Base-by-base conservation (phyloP, 2,888 invertebrate genomes). In the Rhimphoctona megacephalus region DNA sequence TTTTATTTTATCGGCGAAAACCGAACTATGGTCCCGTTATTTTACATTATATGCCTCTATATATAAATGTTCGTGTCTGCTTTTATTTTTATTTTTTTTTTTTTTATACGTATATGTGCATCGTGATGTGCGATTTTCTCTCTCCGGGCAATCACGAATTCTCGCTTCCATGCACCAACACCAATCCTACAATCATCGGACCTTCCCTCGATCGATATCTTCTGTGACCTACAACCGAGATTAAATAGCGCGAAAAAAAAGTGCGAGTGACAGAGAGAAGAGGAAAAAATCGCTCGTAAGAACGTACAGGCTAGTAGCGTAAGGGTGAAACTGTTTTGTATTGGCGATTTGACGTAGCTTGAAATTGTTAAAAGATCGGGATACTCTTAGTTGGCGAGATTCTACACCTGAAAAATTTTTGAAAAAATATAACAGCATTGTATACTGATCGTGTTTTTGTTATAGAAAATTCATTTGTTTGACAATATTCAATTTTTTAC, bases 201-300 rank as follows among this genome's bases (percentile, higher is more conserved):
- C 77, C 61, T 64, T 79, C 81, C 61, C 61, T 30, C 76, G 72
- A 88, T 89, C 89, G 84, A 89, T 89, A 89, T 88, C 87, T 88
- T 88, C 88, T 85, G 84, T 87, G 89, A 89, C 89, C 89, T 87
- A 89, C 85, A 88, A 87, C 52, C 85, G 78, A 85, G 80, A 85
- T 88, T 83, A 85, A 87, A 87, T 85, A 69, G 74, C 86, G 64
- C 83, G 30, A 66, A 74, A 70, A 80, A 54, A 67, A 9, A 9
- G 67, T 46, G 36, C 25, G 49, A 79, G 78, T 39, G 46, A 66
- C 54, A 76, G 64, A 76, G 67, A n/a, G 43, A 57, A 25, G 39
- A 19, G 39, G n/a, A 61, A 78, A 77, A 81, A 70, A 86, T 81
- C 49, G 70, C 36, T 19, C 67, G 76, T 72, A 80, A 67, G 69